Evolutionary conservation across 2,113 vertebrate genomes (phyloP).

Genomic region (Dicrurus megarhynchus): DNA sequence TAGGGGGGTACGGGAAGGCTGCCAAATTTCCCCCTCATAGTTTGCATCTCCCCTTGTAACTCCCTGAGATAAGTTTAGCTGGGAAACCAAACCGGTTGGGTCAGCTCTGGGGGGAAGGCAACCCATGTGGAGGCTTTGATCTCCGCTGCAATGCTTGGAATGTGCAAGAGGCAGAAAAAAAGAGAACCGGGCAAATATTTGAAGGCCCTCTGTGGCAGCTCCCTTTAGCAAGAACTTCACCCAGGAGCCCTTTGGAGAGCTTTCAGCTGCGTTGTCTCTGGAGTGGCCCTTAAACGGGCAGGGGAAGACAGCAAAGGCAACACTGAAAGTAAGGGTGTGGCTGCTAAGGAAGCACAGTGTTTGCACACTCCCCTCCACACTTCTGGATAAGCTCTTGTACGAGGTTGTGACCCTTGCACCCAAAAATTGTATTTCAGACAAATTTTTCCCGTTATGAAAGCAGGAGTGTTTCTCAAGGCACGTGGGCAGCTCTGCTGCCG

Average conservation of each 20-base stretch:
- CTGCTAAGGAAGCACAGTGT: fast-evolving
- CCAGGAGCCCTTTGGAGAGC: background rate
- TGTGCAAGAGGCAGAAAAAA: background rate
- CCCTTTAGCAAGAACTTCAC: background rate
- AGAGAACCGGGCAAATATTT: background rate
- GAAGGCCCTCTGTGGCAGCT: background rate
- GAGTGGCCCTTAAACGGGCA: background rate
- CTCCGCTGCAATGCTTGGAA: background rate
- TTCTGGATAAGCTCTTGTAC: background rate
- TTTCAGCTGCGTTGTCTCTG: background rate
- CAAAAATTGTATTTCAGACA: background rate
- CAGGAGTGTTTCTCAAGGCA: background rate
- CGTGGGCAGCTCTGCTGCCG: background rate
- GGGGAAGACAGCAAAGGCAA: background rate
- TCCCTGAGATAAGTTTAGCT: background rate
- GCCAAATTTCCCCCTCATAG: background rate
- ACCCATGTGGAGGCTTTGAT: conserved; percentile 15
- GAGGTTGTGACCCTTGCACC: background rate
- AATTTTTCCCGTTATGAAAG: fast-evolving
- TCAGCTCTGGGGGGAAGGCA: background rate
- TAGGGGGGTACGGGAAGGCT: background rate
- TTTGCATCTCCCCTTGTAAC: background rate
- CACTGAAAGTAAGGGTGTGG: background rate
- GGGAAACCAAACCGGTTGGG: background rate
- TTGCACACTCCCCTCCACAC: fast-evolving